Conservation (phyloP, 2,888 invertebrate genomes). For the Chrysodeixis includens region DNA sequence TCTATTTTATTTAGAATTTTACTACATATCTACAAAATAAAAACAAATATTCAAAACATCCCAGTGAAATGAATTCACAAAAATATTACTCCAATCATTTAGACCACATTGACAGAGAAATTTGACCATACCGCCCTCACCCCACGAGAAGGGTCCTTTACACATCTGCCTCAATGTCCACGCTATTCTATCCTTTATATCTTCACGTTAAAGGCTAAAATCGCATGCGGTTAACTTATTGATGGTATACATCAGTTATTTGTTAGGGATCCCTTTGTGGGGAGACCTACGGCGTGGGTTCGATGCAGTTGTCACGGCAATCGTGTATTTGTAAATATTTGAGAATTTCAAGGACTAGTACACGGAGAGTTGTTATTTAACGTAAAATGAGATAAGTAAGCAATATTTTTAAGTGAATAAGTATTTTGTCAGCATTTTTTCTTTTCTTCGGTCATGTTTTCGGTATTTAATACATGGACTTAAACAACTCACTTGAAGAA, state of each 20-base stretch:
- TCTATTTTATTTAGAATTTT: no score
- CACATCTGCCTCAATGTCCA: slow-evolving; percentile 26
- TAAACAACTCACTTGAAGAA: no score
- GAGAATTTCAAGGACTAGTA: slow-evolving; percentile 12
- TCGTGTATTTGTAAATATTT: slow-evolving; percentile 27
- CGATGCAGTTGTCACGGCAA: slow-evolving; percentile 4
- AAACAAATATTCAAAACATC: no score
- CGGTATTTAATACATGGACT: no score
- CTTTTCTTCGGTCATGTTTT: no score
- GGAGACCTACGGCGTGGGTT: slow-evolving; percentile 24
- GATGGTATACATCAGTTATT: slow-evolving; percentile 41
- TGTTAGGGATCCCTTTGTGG: slow-evolving; percentile 30
- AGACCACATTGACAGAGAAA: slow-evolving; percentile 5
- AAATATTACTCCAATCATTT: background rate
- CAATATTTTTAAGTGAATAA: no score
- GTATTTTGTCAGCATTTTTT: no score
- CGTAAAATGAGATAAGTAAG: background rate
- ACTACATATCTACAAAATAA: background rate
- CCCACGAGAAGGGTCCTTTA: slow-evolving; percentile 21
- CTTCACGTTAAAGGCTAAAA: slow-evolving; percentile 19
- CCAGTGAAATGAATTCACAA: no score
- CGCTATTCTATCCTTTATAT: slow-evolving; percentile 19
- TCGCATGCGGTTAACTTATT: slow-evolving; percentile 32
- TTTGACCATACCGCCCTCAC: slow-evolving; percentile 30
- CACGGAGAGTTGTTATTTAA: background rate